Evolutionary conservation across 2,797 vertebrate genomes (phyloP), one percentile per base, ranked within the genome.

Genomic region (Rhinichthys osculus): DNA sequence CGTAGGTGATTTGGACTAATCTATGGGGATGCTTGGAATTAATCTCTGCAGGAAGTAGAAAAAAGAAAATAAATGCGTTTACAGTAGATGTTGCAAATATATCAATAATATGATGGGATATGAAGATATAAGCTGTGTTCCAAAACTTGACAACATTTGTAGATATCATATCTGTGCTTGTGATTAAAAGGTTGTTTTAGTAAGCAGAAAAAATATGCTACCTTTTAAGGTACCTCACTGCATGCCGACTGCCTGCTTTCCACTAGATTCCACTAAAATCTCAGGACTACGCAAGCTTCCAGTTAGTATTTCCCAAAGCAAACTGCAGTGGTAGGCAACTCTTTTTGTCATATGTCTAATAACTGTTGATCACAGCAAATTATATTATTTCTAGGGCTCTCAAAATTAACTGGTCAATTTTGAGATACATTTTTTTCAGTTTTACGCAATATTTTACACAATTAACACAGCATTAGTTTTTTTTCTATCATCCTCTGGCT

Each of bases 1-100:
- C 3, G 14, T 74, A 17, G 19, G 7, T 82, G 54, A 78, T 84
- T 47, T 40, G 14, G 47, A 80, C 8, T 33, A n/a, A 74, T 89
- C 40, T 35, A 35, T n/a, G 40, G 13, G 44, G 33, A 33, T 40
- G 23, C 42, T 52, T 16, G 5, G 42, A 16, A 77, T 78, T 42
- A 66, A 30, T 66, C 35, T 86, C 64, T 50, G 13, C 4, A 82
- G 66, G 66, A 38, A 4, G 64, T 76, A 57, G 17, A 82, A 77
- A 27, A 42, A 38, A 69, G 8, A 57, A 38, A 52, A 62, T 30
- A 17, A 59, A 59, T n/a, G 47, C 1, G 67, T 82, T 38, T 71
- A 38, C 47, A 67, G 8, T 50, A 71, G 40, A 70, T 40, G 23
- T 70, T 19, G 47, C 21, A 59, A 2, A 7, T 59, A 17, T 10